A percentile compares a stretch with the other conserved stretches of the same genome.
Evolutionary conservation across 1,140 invertebrate species (phyloP).

Genomic region (Rhopalosiphum padi): DNA sequence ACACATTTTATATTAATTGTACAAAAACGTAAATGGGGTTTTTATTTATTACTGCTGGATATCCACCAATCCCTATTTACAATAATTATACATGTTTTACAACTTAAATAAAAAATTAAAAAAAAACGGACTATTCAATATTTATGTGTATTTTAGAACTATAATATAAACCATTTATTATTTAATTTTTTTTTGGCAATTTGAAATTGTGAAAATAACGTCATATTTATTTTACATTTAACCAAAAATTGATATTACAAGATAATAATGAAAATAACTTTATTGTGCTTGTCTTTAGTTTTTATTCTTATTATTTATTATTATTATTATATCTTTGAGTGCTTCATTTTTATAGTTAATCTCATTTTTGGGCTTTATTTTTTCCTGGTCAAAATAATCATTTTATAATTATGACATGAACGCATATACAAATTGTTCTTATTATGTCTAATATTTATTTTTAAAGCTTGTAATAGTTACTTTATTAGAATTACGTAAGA

Average conservation of each 20-base stretch:
- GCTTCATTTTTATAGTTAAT: slow-evolving; percentile 49
- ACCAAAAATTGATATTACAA: slow-evolving; percentile 21
- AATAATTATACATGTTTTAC: slow-evolving; percentile 36
- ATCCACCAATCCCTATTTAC: slow-evolving; percentile 5
- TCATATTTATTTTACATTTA: slow-evolving; percentile 50
- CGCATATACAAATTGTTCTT: slow-evolving; percentile 9
- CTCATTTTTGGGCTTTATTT: slow-evolving; percentile 50
- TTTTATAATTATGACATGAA: slow-evolving; percentile 33
- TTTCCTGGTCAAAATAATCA: slow-evolving; percentile 39
- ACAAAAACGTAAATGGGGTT: slow-evolving; percentile 13
- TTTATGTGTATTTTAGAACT: slow-evolving; percentile 48
- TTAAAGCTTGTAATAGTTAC: slow-evolving; percentile 10
- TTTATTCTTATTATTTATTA: slow-evolving; percentile 47
- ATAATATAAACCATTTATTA: slow-evolving; percentile 44
- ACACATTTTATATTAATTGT: slow-evolving; percentile 27
- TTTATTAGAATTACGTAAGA: neutral
- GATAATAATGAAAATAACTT: slow-evolving; percentile 41
- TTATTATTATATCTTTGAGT: slow-evolving; percentile 49
- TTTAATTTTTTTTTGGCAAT: slow-evolving; percentile 36
- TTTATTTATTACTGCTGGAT: slow-evolving; percentile 22
- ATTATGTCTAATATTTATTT: neutral
- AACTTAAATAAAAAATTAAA: neutral
- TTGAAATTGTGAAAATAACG: slow-evolving; percentile 26
- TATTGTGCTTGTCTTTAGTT: slow-evolving; percentile 53
- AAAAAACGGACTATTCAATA: slow-evolving; percentile 47